These are phyloP conservation scores for Pharmacophagus antenor DNA, from an alignment of 2,888 invertebrate genomes.

Conservation along the genomic window DNA sequence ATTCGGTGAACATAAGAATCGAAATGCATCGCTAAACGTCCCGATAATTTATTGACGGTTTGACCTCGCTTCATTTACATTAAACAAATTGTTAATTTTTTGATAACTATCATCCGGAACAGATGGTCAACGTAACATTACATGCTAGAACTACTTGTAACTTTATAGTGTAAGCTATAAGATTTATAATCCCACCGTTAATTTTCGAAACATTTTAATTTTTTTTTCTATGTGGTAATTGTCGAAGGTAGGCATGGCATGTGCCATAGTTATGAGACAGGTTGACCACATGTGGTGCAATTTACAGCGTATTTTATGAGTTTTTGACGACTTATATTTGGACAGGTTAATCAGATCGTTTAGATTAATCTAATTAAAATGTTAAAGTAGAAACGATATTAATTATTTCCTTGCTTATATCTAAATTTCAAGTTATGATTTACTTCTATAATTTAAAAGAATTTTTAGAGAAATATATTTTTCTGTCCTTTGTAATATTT, in stretches of 20 bases:
- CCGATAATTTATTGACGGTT: conserved; percentile 73
- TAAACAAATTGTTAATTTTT: conserved; percentile 81
- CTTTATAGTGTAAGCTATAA: conserved; percentile 32
- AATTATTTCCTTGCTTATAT: background rate
- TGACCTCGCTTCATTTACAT: conserved; percentile 77
- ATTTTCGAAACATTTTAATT: conserved; percentile 48
- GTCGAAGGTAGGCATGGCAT: conserved; percentile 74
- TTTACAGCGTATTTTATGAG: conserved; percentile 70
- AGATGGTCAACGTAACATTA: conserved; percentile 58
- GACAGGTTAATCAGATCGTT: conserved; percentile 58
- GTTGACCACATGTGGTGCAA: conserved; percentile 79
- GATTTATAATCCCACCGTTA: conserved; percentile 33
- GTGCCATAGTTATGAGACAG: conserved; percentile 78
- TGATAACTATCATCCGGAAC: conserved; percentile 78
- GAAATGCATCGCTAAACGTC: conserved; percentile 65
- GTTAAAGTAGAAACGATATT: conserved; percentile 28
- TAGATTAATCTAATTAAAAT: conserved; percentile 59
- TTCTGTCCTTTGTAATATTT: too few species aligned
- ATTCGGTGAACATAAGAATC: conserved; percentile 73
- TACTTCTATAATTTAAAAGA: too few species aligned
- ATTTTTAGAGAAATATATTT: too few species aligned
- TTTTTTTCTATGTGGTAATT: conserved; percentile 66
- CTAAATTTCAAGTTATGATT: too few species aligned
- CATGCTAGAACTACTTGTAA: conserved; percentile 34
- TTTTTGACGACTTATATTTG: conserved; percentile 60